Base-by-base conservation (phyloP, 1,140 invertebrate genomes). In the Drosophila littoralis region DNA sequence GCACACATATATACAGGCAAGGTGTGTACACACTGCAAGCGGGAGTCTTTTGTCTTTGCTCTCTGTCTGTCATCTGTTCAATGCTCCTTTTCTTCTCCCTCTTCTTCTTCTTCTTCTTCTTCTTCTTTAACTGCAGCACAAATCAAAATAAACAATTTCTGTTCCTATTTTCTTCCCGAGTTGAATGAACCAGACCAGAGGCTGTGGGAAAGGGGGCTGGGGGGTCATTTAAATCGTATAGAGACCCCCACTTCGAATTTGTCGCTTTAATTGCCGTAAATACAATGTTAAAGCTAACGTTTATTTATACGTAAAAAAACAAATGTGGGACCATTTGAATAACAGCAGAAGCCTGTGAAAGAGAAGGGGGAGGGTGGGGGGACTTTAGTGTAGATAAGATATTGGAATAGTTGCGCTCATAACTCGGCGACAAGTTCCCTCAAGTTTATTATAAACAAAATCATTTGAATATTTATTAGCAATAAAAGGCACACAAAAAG, bases 401-500 rank as follows among this genome's bases (percentile, higher is more conserved):
- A 59, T 46, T 7, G 13, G 22, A 45, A 45, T 59, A 13, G 28
- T 45, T 15, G 13, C 22, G 15, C 28, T 63, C 60, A 65, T 72
- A 72, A 50, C 32, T 55, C 45, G 43, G 63, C 5, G 22, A 10
- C 42, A 63, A 75, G 42, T 43, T 33, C 59, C 50, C 66, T 76
- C 64, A 82, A 74, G 75, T 89, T 88, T 89, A 88, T 90, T 90
- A 90, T 89, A 88, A 88, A 88, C 85, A 88, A 84, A 83, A 81
- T 71, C 74, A 75, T 80, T 84, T 90, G 85, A 81, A 81, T 90
- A 84, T 84, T 90, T 81, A 84, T 75, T 70, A 73, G 52, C 54
- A 52, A 46, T 51, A 36, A 61, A 66, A 33, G 46, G 35, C 68
- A 33, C 28, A 65, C 5, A 50, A 22, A 6, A 48, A 61, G 13